These are phyloP conservation scores for Toxotes lorentzi DNA, from an alignment of 2,797 vertebrate species.

Conservation along the genomic window DNA sequence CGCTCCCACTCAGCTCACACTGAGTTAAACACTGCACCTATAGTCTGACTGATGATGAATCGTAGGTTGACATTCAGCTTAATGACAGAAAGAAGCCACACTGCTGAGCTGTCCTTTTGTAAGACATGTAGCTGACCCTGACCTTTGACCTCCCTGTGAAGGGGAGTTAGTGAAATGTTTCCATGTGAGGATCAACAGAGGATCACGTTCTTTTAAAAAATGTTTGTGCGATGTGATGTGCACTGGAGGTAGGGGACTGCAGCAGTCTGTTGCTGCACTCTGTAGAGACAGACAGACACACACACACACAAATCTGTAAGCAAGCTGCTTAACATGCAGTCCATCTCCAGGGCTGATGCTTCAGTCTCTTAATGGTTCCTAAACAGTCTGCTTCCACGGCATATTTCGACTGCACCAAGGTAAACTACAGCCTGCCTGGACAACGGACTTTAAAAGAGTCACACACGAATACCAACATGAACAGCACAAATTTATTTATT, in stretches of 20 bases:
- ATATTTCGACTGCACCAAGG: conserved; percentile 39
- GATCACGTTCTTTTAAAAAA: neutral
- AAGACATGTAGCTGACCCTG: neutral
- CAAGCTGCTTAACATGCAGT: conserved; percentile 60
- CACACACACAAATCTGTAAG: neutral
- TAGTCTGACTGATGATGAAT: conserved; percentile 4
- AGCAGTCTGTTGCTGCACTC: conserved; percentile 7
- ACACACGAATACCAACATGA: neutral
- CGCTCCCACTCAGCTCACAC: conserved; percentile 32
- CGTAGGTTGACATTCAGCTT: conserved; percentile 5
- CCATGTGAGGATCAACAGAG: neutral
- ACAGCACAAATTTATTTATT: neutral
- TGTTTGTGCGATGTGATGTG: neutral
- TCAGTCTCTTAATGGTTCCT: conserved; percentile 43
- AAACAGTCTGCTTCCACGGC: conserved; percentile 37
- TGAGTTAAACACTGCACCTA: neutral
- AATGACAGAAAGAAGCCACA: neutral
- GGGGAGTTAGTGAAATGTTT: neutral
- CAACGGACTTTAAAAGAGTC: neutral
- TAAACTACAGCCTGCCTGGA: conserved; percentile 39
- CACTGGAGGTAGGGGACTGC: neutral
- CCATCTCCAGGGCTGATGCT: conserved; percentile 32
- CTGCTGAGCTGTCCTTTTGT: neutral
- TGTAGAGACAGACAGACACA: neutral
- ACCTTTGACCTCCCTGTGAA: conserved; percentile 24